Base-by-base conservation (phyloP, 1,140 invertebrate species). In the Drosophila ambigua region DNA sequence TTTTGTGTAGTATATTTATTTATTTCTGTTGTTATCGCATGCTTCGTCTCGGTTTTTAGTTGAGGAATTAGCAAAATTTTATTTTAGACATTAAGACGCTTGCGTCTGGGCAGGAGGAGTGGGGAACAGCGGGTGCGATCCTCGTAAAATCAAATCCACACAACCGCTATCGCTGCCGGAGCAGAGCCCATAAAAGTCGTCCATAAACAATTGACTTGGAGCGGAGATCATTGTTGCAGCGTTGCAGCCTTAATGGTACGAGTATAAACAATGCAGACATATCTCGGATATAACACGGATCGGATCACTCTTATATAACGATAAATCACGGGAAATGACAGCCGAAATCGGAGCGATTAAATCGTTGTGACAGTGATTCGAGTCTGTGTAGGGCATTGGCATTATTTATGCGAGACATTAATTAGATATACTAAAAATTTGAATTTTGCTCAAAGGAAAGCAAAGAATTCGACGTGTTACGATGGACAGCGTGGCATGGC, bases 251-350 rank as follows among this genome's bases (percentile, higher is more conserved):
- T 68, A 68, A 67, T 68, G 79, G 53, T 39, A 39, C 11, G 35
- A 13, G 11, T 76, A 76, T 76, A 76, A 68, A 76, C 72, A 66
- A 35, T 52, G 41, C 7, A 46, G 28, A 39, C 16, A 54, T 31
- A 13, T 39, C 44, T 35, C 20, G 20, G 20, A 20, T 20, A 20
- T 43, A 13, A 24, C 60, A 52, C 68, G 65, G 44, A 55, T 55
- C 43, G 44, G 51, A 28, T 15, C 24, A 28, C 65, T 71, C 71
- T 87, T 85, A 88, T 79, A 85, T 85, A 85, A 85, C 51, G 5
- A 71, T 85, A 65, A 85, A 82, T 69, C 62, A 77, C 26, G 48
- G 45, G 39, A 24, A 45, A 39, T 23, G 60, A 53, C 64, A 53
- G 58, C n/a, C 20, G 51, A 11, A 11, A 39, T 39, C 11, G 11